These are phyloP conservation scores for Drosophila nigromelanica DNA, from an alignment of 1,140 invertebrate species.

Conservation along the genomic window DNA sequence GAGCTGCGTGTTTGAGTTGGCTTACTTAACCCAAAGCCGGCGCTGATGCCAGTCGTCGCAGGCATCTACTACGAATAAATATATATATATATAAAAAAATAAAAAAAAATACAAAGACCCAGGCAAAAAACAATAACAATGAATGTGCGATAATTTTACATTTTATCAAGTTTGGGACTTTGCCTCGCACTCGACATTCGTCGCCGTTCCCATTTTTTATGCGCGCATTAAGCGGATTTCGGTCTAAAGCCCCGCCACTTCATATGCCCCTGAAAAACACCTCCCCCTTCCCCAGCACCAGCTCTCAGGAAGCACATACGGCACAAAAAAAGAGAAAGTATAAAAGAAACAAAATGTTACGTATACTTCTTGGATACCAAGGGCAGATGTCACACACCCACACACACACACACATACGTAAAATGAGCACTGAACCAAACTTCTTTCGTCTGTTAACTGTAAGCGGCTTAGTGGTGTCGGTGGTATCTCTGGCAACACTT, in stretches of 20 bases:
- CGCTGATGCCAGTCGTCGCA: conserved; percentile 33
- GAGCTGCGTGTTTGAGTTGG: conserved; percentile 75
- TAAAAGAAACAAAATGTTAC: conserved; percentile 76
- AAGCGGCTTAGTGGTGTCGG: conserved; percentile 74
- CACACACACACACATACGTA: neutral
- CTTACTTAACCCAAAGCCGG: conserved; percentile 65
- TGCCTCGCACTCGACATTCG: conserved; percentile 46
- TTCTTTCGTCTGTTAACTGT: conserved; percentile 56
- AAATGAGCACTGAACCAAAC: conserved; percentile 19
- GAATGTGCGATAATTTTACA: conserved; percentile 82
- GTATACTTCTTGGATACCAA: conserved; percentile 62
- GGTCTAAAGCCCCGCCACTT: conserved; percentile 74
- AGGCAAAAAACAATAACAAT: conserved; percentile 75
- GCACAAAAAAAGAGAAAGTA: conserved; percentile 35
- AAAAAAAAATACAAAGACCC: conserved; percentile 20
- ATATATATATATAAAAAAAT: conserved; percentile 5
- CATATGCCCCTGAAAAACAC: conserved; percentile 38
- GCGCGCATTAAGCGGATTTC: conserved; percentile 78
- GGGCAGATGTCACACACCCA: conserved; percentile 69
- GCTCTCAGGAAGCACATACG: conserved; percentile 3
- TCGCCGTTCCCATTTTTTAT: conserved; percentile 79
- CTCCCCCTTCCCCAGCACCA: neutral
- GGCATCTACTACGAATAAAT: conserved; percentile 19
- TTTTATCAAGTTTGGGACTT: conserved; percentile 76
- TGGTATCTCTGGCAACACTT: conserved; percentile 35